phyloP scores from a whole-genome alignment of 1,140 invertebrate species.

The Battus philenor region DNA sequence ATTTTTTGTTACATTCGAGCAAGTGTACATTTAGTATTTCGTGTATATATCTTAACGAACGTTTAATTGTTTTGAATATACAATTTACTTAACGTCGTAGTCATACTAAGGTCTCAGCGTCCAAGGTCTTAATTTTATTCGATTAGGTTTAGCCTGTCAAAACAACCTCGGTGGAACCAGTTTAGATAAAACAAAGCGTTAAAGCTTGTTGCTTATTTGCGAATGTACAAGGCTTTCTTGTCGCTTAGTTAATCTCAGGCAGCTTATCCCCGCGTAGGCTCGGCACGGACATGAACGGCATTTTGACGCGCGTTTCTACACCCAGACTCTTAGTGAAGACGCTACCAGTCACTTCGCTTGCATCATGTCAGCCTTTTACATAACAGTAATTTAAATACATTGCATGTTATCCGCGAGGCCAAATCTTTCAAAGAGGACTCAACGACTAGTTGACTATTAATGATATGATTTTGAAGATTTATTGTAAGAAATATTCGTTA shows the following conservation, averaged over 20 bases:
- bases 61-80: too few species aligned
- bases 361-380: conserved; percentile 53
- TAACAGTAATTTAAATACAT: conserved; percentile 45
- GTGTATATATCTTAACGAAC: too few species aligned
- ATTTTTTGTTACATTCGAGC: too few species aligned
- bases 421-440: conserved; percentile 24
- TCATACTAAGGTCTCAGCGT: conserved; percentile 6
- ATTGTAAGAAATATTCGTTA: too few species aligned
- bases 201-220: conserved; percentile 7
- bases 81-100: conserved; percentile 1
- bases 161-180: conserved; percentile 8
- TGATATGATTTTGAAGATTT: too few species aligned
- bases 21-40: too few species aligned
- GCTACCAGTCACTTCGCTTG: conserved; percentile 36
- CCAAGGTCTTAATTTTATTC: conserved; percentile 11
- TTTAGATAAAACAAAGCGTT: conserved; percentile 16
- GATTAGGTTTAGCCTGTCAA: conserved; percentile 12
- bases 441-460: too few species aligned
- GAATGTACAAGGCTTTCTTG: conserved; percentile 8
- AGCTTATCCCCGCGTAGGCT: conserved; percentile 3
- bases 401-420: conserved; percentile 58
- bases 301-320: conserved; percentile 24
- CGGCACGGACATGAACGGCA: conserved; percentile 37
- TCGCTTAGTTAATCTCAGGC: conserved; percentile 1
- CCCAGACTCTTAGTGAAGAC: conserved; percentile 38